phyloP scores from a whole-genome alignment of 2,888 invertebrate species.

The Marronus borbonicus region DNA sequence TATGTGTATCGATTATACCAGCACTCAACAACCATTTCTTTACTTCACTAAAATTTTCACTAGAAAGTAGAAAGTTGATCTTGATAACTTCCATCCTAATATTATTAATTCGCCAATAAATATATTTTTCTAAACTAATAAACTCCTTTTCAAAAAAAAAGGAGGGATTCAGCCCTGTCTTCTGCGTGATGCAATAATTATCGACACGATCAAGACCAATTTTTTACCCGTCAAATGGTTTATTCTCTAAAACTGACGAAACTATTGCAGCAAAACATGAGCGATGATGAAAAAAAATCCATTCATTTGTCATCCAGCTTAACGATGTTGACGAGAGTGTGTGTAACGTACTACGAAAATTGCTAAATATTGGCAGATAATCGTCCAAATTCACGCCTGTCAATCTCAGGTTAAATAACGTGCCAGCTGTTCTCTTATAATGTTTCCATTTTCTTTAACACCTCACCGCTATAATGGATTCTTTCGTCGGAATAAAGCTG shows the following conservation, averaged over 20 bases:
- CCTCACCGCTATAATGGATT: constrained; percentile 4
- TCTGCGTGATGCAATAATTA: constrained; percentile 24
- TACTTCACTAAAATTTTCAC: no score
- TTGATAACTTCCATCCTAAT: no score
- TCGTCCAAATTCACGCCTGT: constrained; percentile 58
- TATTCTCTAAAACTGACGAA: constrained; percentile 43
- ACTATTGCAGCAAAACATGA: constrained; percentile 33
- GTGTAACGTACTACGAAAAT: constrained; percentile 47
- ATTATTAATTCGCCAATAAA: no score
- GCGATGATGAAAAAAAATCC: constrained; percentile 34
- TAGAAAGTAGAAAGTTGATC: no score
- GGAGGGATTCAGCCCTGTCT: neutral
- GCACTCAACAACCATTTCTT: no score
- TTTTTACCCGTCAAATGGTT: constrained; percentile 43
- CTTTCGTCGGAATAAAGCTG: neutral
- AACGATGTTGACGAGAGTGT: constrained; percentile 49
- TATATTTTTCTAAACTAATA: no score
- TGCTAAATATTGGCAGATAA: constrained; percentile 57
- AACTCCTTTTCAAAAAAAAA: neutral
- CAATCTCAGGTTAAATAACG: constrained; percentile 58
- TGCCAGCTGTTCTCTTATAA: constrained; percentile 55
- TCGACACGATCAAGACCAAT: constrained; percentile 17
- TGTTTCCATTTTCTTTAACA: constrained; percentile 57
- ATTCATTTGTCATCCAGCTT: constrained; percentile 52
- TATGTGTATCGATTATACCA: no score